Conservation (phyloP, 2,113 vertebrate species). For the Rhabdornis inornatus region DNA sequence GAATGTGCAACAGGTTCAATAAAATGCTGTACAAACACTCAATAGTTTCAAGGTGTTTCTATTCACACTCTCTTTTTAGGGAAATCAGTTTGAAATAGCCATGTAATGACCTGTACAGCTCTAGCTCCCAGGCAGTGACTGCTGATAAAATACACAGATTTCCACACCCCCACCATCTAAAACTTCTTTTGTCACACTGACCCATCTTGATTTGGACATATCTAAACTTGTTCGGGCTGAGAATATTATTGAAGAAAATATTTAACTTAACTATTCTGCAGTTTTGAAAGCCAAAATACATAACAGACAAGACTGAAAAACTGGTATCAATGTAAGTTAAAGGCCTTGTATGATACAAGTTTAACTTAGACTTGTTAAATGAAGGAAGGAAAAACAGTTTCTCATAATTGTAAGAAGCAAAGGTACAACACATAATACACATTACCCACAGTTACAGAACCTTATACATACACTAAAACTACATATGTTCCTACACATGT, state of each 20-base stretch:
- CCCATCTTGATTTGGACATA: not conserved
- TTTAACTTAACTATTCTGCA: not conserved
- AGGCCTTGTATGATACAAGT: not conserved
- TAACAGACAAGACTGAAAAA: not conserved
- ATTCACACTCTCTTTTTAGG: not conserved
- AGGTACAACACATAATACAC: not conserved
- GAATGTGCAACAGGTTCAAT: not conserved
- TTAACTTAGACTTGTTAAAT: not conserved
- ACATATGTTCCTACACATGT: not conserved
- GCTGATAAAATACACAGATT: not conserved
- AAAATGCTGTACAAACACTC: not conserved
- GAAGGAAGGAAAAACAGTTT: not conserved
- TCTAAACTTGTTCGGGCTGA: not conserved
- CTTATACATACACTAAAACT: not conserved
- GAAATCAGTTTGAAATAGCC: not conserved
- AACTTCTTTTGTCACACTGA: not conserved
- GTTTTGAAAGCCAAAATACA: not conserved
- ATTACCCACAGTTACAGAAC: not conserved
- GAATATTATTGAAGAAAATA: not conserved
- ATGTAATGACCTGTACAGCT: not conserved
- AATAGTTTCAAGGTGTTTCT: not conserved
- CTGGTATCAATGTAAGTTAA: not conserved
- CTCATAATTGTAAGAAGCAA: not conserved
- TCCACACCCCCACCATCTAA: not conserved
- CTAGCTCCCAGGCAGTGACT: not conserved